Percentiles rank a stretch among this genome's conserved stretches.
Evolutionary conservation across 2,888 invertebrate genomes (phyloP).

Genomic region (Cerceris ruficornis): DNA sequence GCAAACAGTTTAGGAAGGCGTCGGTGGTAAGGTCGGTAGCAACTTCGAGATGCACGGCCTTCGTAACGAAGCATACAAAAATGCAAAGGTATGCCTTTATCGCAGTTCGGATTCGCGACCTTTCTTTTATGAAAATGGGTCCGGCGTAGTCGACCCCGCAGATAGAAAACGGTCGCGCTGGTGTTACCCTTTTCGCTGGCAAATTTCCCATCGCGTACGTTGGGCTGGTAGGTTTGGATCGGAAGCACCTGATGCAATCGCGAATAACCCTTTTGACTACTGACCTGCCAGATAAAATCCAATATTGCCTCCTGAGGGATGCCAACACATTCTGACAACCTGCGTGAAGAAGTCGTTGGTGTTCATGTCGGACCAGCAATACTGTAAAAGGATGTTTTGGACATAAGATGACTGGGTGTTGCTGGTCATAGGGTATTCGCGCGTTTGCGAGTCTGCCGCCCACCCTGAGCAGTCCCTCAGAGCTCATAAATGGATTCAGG

Average conservation of each 20-base stretch:
- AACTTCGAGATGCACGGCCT: not conserved
- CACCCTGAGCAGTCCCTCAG: too few relatives aligned
- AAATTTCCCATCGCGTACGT: not conserved
- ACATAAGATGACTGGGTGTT: too few relatives aligned
- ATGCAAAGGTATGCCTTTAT: not conserved
- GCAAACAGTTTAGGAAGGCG: not conserved
- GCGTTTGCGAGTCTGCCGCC: too few relatives aligned
- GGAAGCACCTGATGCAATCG: not conserved
- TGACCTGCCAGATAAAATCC: too few relatives aligned
- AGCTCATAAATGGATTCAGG: too few relatives aligned
- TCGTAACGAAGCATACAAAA: slow-evolving; percentile 2
- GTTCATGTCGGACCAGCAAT: too few relatives aligned
- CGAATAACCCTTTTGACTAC: too few relatives aligned
- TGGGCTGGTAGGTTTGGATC: not conserved
- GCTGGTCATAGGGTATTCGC: too few relatives aligned
- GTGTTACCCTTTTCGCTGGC: not conserved
- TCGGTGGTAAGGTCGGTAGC: not conserved
- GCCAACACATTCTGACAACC: too few relatives aligned
- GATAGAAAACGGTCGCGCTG: not conserved
- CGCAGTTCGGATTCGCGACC: not conserved
- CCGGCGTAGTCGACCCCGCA: slow-evolving; percentile 3
- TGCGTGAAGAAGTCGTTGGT: too few relatives aligned
- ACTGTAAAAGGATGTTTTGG: too few relatives aligned
- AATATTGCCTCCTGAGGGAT: too few relatives aligned
- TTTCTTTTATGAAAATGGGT: slow-evolving; percentile 1